phyloP scores from a whole-genome alignment of 2,888 invertebrate species.

The Melipona bicolor region DNA sequence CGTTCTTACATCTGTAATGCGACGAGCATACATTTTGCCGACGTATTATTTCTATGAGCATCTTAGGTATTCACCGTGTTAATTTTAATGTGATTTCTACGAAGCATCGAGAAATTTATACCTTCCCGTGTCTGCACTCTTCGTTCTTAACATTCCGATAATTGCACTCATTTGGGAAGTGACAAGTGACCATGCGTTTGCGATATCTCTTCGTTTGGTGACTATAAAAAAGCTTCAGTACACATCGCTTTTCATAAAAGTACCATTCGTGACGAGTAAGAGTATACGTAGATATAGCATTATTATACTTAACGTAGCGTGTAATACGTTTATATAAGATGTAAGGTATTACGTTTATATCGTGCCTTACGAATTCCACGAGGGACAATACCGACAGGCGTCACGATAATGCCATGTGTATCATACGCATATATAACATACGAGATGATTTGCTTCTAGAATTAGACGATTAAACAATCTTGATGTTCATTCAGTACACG shows the following conservation, averaged over 20 bases:
- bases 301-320: not conserved
- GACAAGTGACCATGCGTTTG: conserved; percentile 82
- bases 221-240: not conserved
- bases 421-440: not conserved
- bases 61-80: conserved; percentile 73
- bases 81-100: conserved; percentile 6
- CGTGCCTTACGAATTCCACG: not conserved
- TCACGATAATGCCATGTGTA: conserved; percentile 21
- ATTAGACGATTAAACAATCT: conserved; percentile 50
- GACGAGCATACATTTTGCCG: not conserved
- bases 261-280: not conserved
- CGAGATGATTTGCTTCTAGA: conserved; percentile 54
- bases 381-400: not conserved
- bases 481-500: conserved; percentile 37
- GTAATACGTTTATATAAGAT: not conserved
- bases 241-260: not conserved
- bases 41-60: conserved; percentile 76
- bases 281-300: not conserved
- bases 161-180: conserved; percentile 77
- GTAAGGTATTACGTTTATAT: conserved; percentile 1
- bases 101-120: not conserved
- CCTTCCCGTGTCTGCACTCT: conserved; percentile 63
- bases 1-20: not conserved
- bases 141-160: conserved; percentile 51
- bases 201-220: conserved; percentile 74